phyloP scores from a whole-genome alignment of 2,113 vertebrate genomes.

The Paradisaea rubra region DNA sequence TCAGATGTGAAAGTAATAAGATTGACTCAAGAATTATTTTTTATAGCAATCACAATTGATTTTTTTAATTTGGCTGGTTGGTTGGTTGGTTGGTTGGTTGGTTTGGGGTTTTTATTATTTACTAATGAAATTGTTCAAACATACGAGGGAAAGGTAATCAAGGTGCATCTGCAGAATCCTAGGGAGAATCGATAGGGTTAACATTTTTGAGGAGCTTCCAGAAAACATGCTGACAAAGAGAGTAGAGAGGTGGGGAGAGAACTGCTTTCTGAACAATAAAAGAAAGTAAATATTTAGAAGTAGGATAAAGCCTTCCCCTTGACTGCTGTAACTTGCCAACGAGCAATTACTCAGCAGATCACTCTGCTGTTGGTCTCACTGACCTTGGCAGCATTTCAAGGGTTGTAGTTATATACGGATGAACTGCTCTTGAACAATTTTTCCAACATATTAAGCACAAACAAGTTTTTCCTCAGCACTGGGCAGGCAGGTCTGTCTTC shows the following conservation, averaged over 20 bases:
- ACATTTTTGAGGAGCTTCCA: neutral
- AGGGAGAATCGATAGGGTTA: neutral
- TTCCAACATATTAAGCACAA: slow-evolving; percentile 45
- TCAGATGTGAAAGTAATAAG: neutral
- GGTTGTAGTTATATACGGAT: slow-evolving; percentile 3
- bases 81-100: neutral
- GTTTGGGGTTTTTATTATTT: neutral
- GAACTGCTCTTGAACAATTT: slow-evolving; percentile 41
- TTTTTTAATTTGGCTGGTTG: neutral
- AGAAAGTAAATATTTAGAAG: slow-evolving; percentile 43
- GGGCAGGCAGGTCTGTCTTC: neutral
- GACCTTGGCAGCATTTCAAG: slow-evolving; percentile 10
- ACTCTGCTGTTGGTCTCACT: neutral
- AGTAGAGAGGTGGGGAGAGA: neutral
- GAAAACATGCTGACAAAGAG: slow-evolving; percentile 19
- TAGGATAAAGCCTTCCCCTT: slow-evolving; percentile 21
- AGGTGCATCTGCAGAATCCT: neutral
- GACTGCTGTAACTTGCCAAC: slow-evolving; percentile 33
- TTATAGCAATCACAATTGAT: neutral
- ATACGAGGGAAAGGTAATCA: neutral
- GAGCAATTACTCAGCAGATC: slow-evolving; percentile 38
- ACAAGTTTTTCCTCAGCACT: slow-evolving; percentile 9
- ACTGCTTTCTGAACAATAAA: slow-evolving; percentile 4
- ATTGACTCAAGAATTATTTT: neutral
- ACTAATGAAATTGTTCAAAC: neutral